phyloP scores from a whole-genome alignment of 1,140 invertebrate species.

The Psilanteris sp. region DNA sequence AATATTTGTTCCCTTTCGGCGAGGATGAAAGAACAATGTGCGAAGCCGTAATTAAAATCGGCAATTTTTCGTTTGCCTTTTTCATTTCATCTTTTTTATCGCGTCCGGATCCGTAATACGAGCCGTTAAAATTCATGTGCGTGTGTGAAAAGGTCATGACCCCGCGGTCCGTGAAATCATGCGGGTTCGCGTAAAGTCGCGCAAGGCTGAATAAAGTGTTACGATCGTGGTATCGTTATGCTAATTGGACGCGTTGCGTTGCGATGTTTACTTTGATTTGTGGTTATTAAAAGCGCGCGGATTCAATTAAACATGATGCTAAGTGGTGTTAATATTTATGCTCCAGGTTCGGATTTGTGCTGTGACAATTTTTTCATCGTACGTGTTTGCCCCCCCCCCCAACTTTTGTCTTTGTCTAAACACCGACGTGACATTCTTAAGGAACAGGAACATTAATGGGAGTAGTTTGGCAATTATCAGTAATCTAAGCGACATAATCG shows the following conservation, averaged over 20 bases:
- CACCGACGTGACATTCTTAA: neutral
- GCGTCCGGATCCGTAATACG: neutral
- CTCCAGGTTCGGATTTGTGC: constrained; percentile 43
- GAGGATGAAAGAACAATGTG: too few species aligned
- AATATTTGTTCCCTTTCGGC: too few species aligned
- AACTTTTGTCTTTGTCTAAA: neutral
- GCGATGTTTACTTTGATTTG: neutral
- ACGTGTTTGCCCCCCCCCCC: constrained; percentile 18
- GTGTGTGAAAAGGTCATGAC: constrained; percentile 32
- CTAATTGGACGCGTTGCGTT: constrained; percentile 7
- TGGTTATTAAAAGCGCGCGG: too few species aligned
- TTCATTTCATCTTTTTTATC: too few species aligned
- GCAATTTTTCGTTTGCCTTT: too few species aligned
- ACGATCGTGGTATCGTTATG: constrained; percentile 14
- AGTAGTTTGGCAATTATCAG: too few species aligned
- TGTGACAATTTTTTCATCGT: constrained; percentile 30
- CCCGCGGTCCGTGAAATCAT: constrained; percentile 16
- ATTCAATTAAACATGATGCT: constrained; percentile 35
- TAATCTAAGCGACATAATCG: too few species aligned
- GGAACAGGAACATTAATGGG: too few species aligned
- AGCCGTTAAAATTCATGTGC: neutral
- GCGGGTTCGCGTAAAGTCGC: constrained; percentile 18
- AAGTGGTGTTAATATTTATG: constrained; percentile 56
- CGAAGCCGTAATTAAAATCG: too few species aligned
- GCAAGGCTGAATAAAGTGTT: constrained; percentile 12